Evolutionary conservation across 2,888 invertebrate species (phyloP).

Genomic region (Cantharis rufa): DNA sequence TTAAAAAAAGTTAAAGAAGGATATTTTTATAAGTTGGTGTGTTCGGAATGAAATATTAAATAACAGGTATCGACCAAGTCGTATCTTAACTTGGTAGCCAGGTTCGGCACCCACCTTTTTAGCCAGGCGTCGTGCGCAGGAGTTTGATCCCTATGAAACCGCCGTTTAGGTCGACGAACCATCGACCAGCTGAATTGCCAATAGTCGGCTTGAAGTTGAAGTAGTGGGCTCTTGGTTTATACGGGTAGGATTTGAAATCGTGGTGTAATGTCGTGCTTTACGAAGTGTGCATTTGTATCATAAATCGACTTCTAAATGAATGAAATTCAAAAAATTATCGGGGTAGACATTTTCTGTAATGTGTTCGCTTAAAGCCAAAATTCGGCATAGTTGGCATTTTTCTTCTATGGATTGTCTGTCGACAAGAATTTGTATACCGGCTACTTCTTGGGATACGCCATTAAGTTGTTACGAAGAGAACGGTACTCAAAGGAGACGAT

Average conservation of each 20-base stretch:
- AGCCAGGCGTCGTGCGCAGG: conserved; percentile 27
- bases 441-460: conserved; percentile 40
- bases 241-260: conserved; percentile 18
- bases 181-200: conserved; percentile 22
- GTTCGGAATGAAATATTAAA: conserved; percentile 14
- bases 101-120: conserved; percentile 27
- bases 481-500: neutral
- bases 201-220: conserved; percentile 24
- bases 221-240: conserved; percentile 16
- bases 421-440: conserved; percentile 38
- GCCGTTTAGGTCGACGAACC: conserved; percentile 29
- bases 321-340: neutral
- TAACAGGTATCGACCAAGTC: conserved; percentile 26
- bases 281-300: conserved; percentile 16
- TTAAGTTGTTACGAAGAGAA: conserved; percentile 25
- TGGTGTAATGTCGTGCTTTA: conserved; percentile 14
- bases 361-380: conserved; percentile 38
- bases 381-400: conserved; percentile 43
- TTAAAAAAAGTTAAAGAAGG: neutral
- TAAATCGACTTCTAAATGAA: conserved; percentile 13
- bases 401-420: conserved; percentile 45
- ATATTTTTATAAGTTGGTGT: neutral
- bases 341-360: conserved; percentile 25
- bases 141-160: conserved; percentile 32
- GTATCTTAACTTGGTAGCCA: conserved; percentile 19